phyloP scores from a whole-genome alignment of 92 coral and sea anemone genomes.

The Umimayanthus kanabou region DNA sequence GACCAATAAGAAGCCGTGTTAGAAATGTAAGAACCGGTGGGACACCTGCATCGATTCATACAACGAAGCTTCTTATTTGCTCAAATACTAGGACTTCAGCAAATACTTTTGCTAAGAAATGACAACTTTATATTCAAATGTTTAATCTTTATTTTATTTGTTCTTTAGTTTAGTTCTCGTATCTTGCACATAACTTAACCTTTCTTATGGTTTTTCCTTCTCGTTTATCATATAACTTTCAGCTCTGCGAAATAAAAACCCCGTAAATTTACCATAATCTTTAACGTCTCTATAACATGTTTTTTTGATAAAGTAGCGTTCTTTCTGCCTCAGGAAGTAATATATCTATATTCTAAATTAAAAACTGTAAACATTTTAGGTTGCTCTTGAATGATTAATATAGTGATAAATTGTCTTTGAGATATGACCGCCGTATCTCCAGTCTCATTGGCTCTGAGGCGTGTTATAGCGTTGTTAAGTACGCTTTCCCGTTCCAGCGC shows the following conservation, averaged over 20 bases:
- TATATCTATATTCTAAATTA: not conserved
- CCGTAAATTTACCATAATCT: not conserved
- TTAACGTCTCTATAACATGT: not conserved
- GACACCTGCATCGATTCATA: slow-evolving; percentile 68
- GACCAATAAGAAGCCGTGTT: slow-evolving; percentile 29
- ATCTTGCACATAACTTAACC: not conserved
- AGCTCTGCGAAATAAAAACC: not conserved
- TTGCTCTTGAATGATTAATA: slow-evolving; percentile 24
- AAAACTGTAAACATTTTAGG: slow-evolving; percentile 13
- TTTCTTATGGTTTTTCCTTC: not conserved
- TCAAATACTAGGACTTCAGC: not conserved
- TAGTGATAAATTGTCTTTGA: slow-evolving; percentile 10
- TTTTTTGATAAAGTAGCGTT: slow-evolving; percentile 12
- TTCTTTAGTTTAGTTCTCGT: not conserved
- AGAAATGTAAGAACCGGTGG: slow-evolving; percentile 28
- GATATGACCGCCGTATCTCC: not conserved
- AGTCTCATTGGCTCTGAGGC: not conserved
- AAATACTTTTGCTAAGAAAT: slow-evolving; percentile 6
- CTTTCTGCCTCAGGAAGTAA: slow-evolving; percentile 4
- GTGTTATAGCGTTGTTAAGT: not conserved
- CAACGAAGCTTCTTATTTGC: slow-evolving; percentile 61
- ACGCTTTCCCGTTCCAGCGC: slow-evolving; percentile 2
- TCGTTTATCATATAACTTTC: not conserved
- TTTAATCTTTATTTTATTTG: not conserved
- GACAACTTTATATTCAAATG: not conserved